These are phyloP conservation scores for Spheniscus mendiculus DNA, from an alignment of 2,113 vertebrate species.

Conservation along the genomic window DNA sequence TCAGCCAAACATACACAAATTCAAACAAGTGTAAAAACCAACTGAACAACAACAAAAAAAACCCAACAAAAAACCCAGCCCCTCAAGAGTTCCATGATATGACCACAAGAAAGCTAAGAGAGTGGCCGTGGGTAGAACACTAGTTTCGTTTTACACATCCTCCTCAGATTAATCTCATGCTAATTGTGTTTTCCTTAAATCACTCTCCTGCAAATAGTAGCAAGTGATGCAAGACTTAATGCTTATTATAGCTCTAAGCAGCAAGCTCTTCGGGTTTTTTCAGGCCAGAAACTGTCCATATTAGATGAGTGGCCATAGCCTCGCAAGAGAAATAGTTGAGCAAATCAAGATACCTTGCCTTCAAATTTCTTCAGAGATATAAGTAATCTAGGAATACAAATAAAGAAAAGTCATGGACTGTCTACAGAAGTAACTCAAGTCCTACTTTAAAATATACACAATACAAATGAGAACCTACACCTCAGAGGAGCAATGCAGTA, in stretches of 20 bases:
- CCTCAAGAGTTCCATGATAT: background rate
- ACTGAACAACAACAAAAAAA: background rate
- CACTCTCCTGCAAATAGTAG: slow-evolving; percentile 3
- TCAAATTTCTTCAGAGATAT: background rate
- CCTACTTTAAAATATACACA: background rate
- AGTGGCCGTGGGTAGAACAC: background rate
- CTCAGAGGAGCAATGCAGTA: background rate
- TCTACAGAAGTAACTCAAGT: background rate
- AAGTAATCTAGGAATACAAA: background rate
- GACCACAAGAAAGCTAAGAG: background rate
- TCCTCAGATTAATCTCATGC: slow-evolving; percentile 20
- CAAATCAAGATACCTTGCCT: background rate
- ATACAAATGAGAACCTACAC: background rate
- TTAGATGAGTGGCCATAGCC: background rate
- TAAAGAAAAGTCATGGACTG: background rate
- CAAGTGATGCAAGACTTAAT: slow-evolving; percentile 3
- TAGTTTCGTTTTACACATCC: background rate
- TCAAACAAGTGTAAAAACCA: background rate
- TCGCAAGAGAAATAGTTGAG: background rate
- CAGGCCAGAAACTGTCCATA: background rate
- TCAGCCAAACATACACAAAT: background rate
- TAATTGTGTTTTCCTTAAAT: slow-evolving; percentile 40
- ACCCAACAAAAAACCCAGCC: background rate
- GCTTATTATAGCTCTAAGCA: slow-evolving; percentile 6
- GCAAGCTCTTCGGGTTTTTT: background rate